A percentile compares a stretch with the other conserved stretches of the same genome.
These are phyloP conservation scores for Lepisosteus oculatus DNA, from an alignment of 2,113 vertebrate species.

Conservation along the genomic window DNA sequence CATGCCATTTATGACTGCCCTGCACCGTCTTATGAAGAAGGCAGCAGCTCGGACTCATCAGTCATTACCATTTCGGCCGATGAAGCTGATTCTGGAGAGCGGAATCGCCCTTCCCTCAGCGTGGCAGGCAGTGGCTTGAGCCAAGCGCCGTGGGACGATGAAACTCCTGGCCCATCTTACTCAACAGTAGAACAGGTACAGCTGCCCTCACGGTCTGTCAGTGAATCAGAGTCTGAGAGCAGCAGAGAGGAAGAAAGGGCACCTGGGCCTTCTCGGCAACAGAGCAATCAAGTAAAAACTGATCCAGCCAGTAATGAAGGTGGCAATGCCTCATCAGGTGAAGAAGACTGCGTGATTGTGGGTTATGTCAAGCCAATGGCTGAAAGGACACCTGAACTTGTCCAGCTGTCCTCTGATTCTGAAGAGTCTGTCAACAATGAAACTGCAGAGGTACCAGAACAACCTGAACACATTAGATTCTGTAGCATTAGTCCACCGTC, in stretches of 20 bases:
- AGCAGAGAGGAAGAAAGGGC: conserved; percentile 68
- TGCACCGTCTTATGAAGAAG: conserved; percentile 76
- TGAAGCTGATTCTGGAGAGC: conserved; percentile 43
- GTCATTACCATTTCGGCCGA: conserved; percentile 90
- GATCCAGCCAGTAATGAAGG: conserved; percentile 42
- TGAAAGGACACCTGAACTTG: conserved; percentile 90
- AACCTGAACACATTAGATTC: conserved; percentile 66
- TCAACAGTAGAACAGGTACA: conserved; percentile 67
- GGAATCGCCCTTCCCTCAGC: conserved; percentile 43
- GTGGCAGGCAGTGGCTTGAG: conserved; percentile 52
- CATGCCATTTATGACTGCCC: conserved; percentile 87
- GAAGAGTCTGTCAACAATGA: conserved; percentile 68
- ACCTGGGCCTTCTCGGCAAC: conserved; percentile 27
- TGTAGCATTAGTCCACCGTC: conserved; percentile 60
- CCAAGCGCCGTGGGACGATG: conserved; percentile 87
- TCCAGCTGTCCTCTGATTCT: conserved; percentile 85
- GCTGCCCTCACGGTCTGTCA: conserved; percentile 52
- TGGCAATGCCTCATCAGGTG: conserved; percentile 54
- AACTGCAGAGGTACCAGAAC: conserved; percentile 49
- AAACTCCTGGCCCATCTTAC: conserved; percentile 85
- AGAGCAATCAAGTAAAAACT: conserved; percentile 36
- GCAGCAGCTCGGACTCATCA: conserved; percentile 78
- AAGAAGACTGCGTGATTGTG: conserved; percentile 83
- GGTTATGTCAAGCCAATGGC: conserved; percentile 82
- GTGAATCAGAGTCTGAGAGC: conserved; percentile 73